phyloP scores from a whole-genome alignment of 2,888 invertebrate genomes.

The Mellilla xanthometata region DNA sequence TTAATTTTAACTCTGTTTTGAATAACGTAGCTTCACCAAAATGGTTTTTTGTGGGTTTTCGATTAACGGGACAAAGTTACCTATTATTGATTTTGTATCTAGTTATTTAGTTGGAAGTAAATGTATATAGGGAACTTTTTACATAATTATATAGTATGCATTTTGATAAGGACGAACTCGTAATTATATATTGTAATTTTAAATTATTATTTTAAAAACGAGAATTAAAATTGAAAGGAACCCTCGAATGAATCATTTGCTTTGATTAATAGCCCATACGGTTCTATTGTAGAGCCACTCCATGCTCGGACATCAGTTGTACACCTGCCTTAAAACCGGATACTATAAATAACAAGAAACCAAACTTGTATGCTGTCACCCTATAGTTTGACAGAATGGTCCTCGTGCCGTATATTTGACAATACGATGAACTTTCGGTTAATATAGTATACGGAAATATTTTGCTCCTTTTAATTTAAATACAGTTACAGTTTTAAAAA shows the following conservation, averaged over 20 bases:
- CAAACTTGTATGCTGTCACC: constrained; percentile 56
- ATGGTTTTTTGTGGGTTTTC: constrained; percentile 1
- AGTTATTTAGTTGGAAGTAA: no score
- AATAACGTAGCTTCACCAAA: constrained; percentile 5
- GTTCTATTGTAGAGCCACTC: constrained; percentile 14
- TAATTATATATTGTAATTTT: no score
- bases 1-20: constrained; percentile 10
- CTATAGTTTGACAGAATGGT: constrained; percentile 29
- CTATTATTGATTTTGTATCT: no score
- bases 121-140: no score
- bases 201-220: no score
- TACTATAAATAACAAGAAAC: constrained; percentile 71
- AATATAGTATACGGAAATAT: no score
- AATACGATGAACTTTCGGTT: no score
- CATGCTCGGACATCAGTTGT: constrained; percentile 32
- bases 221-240: not conserved
- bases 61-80: no score
- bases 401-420: no score
- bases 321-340: constrained; percentile 77
- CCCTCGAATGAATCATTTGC: constrained; percentile 10
- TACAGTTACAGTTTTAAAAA: not conserved
- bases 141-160: no score
- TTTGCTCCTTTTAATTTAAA: no score
- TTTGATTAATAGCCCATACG: constrained; percentile 17
- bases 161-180: no score